A percentile compares a stretch with the other conserved stretches of the same genome.
Conservation (phyloP, 2,797 vertebrate genomes). For the Molothrus aeneus region DNA sequence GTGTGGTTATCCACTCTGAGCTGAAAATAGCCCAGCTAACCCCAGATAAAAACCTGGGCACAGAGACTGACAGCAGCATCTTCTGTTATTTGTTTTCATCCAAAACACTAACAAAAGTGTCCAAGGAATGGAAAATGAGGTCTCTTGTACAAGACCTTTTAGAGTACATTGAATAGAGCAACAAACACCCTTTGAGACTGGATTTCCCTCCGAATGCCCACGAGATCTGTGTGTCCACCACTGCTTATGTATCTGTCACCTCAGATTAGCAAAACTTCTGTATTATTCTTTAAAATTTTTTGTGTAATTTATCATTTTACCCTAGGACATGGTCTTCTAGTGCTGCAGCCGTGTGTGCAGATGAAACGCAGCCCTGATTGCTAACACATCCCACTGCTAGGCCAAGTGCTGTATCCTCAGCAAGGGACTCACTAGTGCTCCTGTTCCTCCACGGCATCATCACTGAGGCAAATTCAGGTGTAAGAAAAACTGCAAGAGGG, state of each 20-base stretch:
- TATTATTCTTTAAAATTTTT: not conserved
- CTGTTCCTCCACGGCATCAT: not conserved
- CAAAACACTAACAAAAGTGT: not conserved
- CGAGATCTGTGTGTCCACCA: accelerated
- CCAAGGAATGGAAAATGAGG: not conserved
- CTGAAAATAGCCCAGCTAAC: not conserved
- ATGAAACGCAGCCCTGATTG: not conserved
- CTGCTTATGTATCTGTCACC: accelerated
- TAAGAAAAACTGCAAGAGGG: not conserved
- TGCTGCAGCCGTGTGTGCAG: not conserved
- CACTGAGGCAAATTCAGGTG: not conserved
- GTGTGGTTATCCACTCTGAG: not conserved
- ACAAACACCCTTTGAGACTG: not conserved
- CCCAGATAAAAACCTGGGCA: not conserved
- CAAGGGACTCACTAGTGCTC: not conserved
- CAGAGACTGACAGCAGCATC: not conserved
- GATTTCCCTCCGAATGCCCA: not conserved
- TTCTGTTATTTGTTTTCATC: not conserved
- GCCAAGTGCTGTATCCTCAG: not conserved
- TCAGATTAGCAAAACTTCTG: not conserved
- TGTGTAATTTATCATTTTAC: not conserved
- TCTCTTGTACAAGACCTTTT: not conserved
- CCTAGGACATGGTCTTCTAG: accelerated
- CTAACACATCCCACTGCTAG: not conserved
- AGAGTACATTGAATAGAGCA: not conserved